Evolutionary conservation across 2,797 vertebrate species (phyloP).

Genomic region (Odontamblyopus rebecca): DNA sequence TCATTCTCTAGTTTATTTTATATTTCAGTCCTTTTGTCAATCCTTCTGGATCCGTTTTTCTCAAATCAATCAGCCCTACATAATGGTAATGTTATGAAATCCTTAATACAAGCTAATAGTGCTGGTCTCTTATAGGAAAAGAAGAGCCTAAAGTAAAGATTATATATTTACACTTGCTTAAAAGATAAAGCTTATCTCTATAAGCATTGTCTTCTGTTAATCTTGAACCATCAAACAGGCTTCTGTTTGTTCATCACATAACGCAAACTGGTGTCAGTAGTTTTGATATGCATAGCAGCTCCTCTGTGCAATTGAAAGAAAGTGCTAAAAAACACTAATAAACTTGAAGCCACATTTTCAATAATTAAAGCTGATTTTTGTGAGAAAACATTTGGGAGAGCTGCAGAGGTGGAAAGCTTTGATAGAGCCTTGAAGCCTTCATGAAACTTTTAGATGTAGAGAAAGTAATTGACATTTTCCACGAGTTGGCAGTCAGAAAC

Average conservation of each 20-base stretch:
- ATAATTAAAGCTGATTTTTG: slow-evolving; percentile 75
- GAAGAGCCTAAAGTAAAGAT: neutral
- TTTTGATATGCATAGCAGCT: slow-evolving; percentile 55
- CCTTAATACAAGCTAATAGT: neutral
- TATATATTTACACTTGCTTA: neutral
- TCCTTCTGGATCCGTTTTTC: too few species aligned
- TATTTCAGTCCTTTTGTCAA: too few species aligned
- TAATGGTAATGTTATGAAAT: neutral
- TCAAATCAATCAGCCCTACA: too few species aligned
- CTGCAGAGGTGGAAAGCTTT: slow-evolving; percentile 70
- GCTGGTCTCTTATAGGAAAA: neutral
- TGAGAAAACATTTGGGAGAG: slow-evolving; percentile 66
- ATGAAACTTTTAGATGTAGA: slow-evolving; percentile 75
- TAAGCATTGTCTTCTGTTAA: neutral
- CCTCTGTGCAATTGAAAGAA: slow-evolving; percentile 59
- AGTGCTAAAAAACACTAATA: slow-evolving; percentile 68
- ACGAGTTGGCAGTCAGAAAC: slow-evolving; percentile 73
- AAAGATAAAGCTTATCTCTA: neutral
- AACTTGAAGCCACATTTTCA: slow-evolving; percentile 64
- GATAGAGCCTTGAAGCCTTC: slow-evolving; percentile 71
- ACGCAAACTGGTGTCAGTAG: slow-evolving; percentile 41
- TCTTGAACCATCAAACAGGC: neutral
- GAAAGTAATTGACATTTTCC: slow-evolving; percentile 77
- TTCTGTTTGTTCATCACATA: neutral
- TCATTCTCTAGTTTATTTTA: too few species aligned